A percentile compares a stretch with the other conserved stretches of the same genome.
These are phyloP conservation scores for Euthynnus affinis DNA, from an alignment of 2,797 vertebrate species.

Conservation along the genomic window DNA sequence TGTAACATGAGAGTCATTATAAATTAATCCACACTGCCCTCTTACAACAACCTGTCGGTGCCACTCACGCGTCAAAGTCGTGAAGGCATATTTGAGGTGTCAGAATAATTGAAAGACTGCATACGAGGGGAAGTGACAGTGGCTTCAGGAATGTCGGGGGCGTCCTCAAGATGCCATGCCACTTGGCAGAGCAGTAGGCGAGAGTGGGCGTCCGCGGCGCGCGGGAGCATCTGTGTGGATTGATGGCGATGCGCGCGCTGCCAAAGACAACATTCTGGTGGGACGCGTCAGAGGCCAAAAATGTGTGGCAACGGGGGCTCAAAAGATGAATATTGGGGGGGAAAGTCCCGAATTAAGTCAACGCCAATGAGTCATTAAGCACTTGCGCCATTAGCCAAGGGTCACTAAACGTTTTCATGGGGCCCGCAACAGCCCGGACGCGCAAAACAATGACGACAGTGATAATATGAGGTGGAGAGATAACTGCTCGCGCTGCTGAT, in stretches of 20 bases:
- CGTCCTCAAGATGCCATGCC: constrained; percentile 66
- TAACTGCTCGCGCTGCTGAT: not conserved
- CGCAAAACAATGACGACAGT: not conserved
- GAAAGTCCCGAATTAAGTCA: constrained; percentile 57
- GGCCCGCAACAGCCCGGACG: not conserved
- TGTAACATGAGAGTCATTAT: not conserved
- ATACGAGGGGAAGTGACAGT: constrained; percentile 77
- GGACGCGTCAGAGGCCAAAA: constrained; percentile 68
- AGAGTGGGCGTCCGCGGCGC: constrained; percentile 72
- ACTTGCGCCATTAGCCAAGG: constrained; percentile 5
- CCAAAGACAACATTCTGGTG: constrained; percentile 61
- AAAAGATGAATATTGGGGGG: constrained; percentile 21
- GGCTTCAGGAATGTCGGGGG: constrained; percentile 77
- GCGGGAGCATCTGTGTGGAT: constrained; percentile 64
- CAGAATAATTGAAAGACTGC: constrained; percentile 32
- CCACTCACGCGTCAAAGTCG: constrained; percentile 14
- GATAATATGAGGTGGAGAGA: not conserved
- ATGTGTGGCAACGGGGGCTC: constrained; percentile 51
- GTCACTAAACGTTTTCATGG: constrained; percentile 17
- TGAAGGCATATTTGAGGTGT: constrained; percentile 38
- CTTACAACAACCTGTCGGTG: constrained; percentile 1
- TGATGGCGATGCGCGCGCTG: constrained; percentile 42
- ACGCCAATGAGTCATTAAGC: constrained; percentile 51
- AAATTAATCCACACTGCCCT: not conserved
- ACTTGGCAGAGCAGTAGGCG: constrained; percentile 61